Evolutionary conservation across 2,888 invertebrate genomes (phyloP), one percentile per base, ranked within the genome.

Genomic region (Drosophila siamana): DNA sequence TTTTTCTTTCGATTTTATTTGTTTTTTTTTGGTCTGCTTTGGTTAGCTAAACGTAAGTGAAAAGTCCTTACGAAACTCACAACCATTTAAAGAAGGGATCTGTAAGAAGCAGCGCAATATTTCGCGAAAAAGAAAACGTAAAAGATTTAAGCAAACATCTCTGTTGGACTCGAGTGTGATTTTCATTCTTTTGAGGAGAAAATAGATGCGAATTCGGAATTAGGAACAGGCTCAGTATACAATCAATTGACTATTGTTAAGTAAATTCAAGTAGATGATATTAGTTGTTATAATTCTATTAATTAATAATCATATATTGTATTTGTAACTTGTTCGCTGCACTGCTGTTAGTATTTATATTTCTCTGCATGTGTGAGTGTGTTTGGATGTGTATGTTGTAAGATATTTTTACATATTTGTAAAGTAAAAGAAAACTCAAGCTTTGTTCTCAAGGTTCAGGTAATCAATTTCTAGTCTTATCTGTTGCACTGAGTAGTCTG

Each of bases 401-500:
- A 26, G 30, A 5, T 67, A 33, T 57, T 26, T 40, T 52, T 63
- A 63, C 41, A 44, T 63, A 44, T 70, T 78, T 55, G 30, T 83
- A 69, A 80, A 85, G 63, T 78, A 80, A 86, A 84, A 80, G 70
- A 83, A 74, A 81, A 81, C 87, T 86, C 72, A 82, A 87, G 74
- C 80, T 82, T 88, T 82, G 80, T 87, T 88, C 86, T 86, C 69
- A 83, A 83, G 88, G 84, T 83, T 84, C 84, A 84, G 84, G 84
- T 84, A 86, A 84, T 84, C 80, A 88, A 84, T 88, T 88, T 84
- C 88, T 84, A 84, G 84, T 84, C 84, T 84, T 84, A 73, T 86
- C 80, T 88, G 84, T 84, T 84, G 84, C 84, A 83, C 88, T 84
- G 86, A 88, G 86, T 88, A 84, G 84, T 84, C 84, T 86, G 84